These are phyloP conservation scores for Nixonia krombeini DNA, from an alignment of 1,140 invertebrate species.

Conservation along the genomic window DNA sequence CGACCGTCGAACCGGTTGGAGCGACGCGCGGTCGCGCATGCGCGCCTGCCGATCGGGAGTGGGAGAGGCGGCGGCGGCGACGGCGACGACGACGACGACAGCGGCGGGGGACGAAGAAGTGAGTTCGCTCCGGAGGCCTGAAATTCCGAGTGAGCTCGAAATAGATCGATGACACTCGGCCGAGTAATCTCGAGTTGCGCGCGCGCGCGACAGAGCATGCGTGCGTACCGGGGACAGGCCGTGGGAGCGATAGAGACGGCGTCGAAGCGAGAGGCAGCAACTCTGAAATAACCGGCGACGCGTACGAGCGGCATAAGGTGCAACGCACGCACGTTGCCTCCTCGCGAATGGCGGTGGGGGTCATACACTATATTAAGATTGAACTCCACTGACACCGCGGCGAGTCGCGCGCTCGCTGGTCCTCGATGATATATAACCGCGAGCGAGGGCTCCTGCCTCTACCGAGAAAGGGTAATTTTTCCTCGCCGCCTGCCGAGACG, in stretches of 20 bases:
- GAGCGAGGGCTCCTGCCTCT: constrained; percentile 9
- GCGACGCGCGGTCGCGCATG: constrained; percentile 45
- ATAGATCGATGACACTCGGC: constrained; percentile 71
- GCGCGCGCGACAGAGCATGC: constrained; percentile 15
- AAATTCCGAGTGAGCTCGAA: constrained; percentile 68
- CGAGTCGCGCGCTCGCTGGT: constrained; percentile 15
- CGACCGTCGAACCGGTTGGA: constrained; percentile 52
- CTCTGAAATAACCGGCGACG: constrained; percentile 68
- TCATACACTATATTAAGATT: constrained; percentile 72
- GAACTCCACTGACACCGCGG: constrained; percentile 70
- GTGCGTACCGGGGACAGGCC: constrained; percentile 12
- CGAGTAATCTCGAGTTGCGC: constrained; percentile 56
- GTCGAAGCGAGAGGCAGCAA: constrained; percentile 25
- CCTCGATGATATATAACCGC: constrained; percentile 45
- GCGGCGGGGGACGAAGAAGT: not conserved
- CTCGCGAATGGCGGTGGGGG: constrained; percentile 64
- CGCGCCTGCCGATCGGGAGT: constrained; percentile 26
- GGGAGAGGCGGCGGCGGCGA: not conserved
- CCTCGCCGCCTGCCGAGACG: constrained; percentile 30
- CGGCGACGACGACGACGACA: not conserved
- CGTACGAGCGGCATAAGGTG: constrained; percentile 62
- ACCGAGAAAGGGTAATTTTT: constrained; percentile 11
- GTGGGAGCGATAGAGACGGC: constrained; percentile 1
- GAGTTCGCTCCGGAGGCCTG: constrained; percentile 54
- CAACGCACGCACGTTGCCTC: constrained; percentile 65